Percentiles rank a stretch among this genome's conserved stretches.
Evolutionary conservation across 1,140 invertebrate genomes (phyloP).

Genomic region (Batillaria attramentaria): DNA sequence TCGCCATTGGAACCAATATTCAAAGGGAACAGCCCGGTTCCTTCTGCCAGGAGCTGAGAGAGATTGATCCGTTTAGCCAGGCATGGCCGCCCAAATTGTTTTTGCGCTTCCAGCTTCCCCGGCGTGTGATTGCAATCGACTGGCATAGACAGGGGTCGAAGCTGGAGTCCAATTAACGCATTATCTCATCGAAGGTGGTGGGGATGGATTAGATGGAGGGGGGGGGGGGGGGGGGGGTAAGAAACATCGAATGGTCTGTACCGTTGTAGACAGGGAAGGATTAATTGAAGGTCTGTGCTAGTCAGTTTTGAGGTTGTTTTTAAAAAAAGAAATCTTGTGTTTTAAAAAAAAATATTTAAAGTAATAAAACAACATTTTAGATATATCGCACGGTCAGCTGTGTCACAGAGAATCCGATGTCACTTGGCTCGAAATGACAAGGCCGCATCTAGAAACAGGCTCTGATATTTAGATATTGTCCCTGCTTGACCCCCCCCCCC

Average conservation of each 20-base stretch:
- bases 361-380: no score
- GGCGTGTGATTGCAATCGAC: neutral
- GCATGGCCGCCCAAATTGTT: constrained; percentile 7
- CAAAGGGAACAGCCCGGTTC: constrained; percentile 1
- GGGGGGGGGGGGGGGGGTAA: neutral
- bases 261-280: rapidly evolving
- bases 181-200: no score
- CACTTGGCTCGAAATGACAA: no score
- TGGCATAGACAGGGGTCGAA: neutral
- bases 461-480: no score
- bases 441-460: no score
- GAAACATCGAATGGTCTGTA: neutral
- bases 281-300: no score
- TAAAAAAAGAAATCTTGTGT: no score
- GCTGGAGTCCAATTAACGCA: neutral
- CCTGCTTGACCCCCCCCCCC: no score
- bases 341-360: no score
- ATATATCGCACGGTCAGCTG: no score
- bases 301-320: no score
- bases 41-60: neutral
- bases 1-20: constrained; percentile 16
- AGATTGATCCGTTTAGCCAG: constrained; percentile 11
- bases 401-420: no score
- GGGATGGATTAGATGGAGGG: neutral
- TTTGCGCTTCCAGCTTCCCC: neutral